phyloP scores from a whole-genome alignment of 2,113 vertebrate species.

The Aspidoscelis tigris region DNA sequence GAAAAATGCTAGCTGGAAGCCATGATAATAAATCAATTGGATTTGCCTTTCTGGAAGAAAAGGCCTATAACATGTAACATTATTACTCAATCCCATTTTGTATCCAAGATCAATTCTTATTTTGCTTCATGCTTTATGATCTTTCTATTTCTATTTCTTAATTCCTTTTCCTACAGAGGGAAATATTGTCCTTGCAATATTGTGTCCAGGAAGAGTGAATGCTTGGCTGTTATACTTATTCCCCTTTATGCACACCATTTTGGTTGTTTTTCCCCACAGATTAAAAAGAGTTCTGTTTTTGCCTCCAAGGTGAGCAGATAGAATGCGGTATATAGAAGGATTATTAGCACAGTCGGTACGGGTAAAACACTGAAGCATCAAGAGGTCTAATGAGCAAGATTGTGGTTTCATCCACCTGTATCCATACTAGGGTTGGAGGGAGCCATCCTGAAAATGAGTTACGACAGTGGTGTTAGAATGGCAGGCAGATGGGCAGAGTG shows the following conservation, averaged over 20 bases:
- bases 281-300: constrained; percentile 67
- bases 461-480: too few species aligned
- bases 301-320: constrained; percentile 52
- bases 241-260: constrained; percentile 58
- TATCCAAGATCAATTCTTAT: constrained; percentile 71
- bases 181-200: not conserved
- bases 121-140: constrained; percentile 67
- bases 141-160: constrained; percentile 68
- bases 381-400: constrained; percentile 55
- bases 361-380: constrained; percentile 58
- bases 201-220: constrained; percentile 46
- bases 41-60: constrained; percentile 74
- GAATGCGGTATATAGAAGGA: constrained; percentile 64
- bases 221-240: constrained; percentile 23
- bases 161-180: constrained; percentile 63
- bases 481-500: constrained; percentile 62
- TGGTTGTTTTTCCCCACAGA: constrained; percentile 63
- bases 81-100: constrained; percentile 74
- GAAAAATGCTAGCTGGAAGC: constrained; percentile 45
- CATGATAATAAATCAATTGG: constrained; percentile 77
- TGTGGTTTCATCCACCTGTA: constrained; percentile 41
- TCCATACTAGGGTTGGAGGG: too few species aligned
- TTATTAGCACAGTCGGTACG: constrained; percentile 76
- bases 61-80: constrained; percentile 69
- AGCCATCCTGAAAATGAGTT: too few species aligned